phyloP scores from a whole-genome alignment of 2,113 vertebrate species.

The Archilochus colubris region DNA sequence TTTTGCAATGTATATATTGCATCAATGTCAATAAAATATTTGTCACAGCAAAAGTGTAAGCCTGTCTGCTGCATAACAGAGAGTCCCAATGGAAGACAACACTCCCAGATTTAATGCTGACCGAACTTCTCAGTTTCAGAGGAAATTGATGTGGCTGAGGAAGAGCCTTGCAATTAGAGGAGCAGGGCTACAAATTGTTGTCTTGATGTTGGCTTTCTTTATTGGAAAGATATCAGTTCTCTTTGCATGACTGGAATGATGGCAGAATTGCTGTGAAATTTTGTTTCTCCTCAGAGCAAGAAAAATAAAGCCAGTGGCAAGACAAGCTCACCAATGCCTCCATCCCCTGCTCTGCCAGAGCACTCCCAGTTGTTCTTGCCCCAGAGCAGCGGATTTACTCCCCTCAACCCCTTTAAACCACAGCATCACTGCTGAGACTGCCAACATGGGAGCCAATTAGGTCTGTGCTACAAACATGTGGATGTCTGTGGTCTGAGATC shows the following conservation, averaged over 20 bases:
- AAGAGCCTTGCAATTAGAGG: constrained; percentile 58
- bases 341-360: background rate
- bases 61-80: constrained; percentile 58
- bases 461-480: constrained; percentile 27
- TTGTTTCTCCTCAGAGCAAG: constrained; percentile 40
- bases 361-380: background rate
- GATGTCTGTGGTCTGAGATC: constrained; percentile 41
- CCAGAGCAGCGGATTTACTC: constrained; percentile 23
- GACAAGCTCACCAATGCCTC: background rate
- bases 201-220: constrained; percentile 49
- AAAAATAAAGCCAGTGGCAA: background rate
- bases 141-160: constrained; percentile 48
- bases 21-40: constrained; percentile 71
- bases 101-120: constrained; percentile 64
- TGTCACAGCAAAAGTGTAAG: constrained; percentile 60
- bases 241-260: background rate
- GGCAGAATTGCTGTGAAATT: background rate
- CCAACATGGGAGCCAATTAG: constrained; percentile 70
- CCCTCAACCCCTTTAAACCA: constrained; percentile 3
- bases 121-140: constrained; percentile 62
- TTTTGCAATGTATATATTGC: constrained; percentile 61
- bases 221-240: constrained; percentile 44
- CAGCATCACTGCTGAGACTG: constrained; percentile 12
- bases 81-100: constrained; percentile 50
- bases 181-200: constrained; percentile 52